Evolutionary conservation across 2,888 invertebrate species (phyloP).

Genomic region (Cordilura impudica): DNA sequence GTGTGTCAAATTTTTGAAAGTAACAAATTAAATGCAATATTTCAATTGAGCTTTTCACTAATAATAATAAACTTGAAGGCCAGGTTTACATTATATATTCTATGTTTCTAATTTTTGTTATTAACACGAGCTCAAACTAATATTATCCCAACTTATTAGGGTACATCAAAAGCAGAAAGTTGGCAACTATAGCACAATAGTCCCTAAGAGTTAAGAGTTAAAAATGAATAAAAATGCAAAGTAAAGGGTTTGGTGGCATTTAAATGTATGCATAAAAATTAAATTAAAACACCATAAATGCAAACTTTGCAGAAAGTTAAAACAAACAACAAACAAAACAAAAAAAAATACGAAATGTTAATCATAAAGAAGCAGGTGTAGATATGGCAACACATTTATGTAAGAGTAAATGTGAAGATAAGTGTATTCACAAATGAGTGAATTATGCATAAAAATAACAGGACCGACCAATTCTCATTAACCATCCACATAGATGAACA

Average conservation of each 20-base stretch:
- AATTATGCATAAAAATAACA: no score
- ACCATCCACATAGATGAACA: no score
- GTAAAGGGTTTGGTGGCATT: constrained; percentile 31
- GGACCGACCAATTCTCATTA: no score
- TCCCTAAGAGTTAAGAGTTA: constrained; percentile 9
- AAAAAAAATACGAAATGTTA: constrained; percentile 15
- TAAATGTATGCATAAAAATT: constrained; percentile 58
- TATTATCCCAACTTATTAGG: no score
- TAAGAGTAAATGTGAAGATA: not conserved
- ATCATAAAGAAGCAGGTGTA: constrained; percentile 55
- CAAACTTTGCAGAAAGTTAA: constrained; percentile 52
- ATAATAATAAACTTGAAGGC: no score
- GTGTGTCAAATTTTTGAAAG: no score
- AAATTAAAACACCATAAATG: constrained; percentile 60
- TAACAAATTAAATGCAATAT: no score
- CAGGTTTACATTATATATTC: no score
- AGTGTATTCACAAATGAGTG: not conserved
- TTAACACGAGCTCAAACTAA: no score
- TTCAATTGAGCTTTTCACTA: no score
- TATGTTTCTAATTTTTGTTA: no score
- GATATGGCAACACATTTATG: constrained; percentile 50
- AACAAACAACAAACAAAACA: not conserved
- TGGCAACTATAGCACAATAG: constrained; percentile 8
- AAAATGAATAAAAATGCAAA: not conserved
- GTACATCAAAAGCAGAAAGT: constrained; percentile 3